phyloP scores from a whole-genome alignment of 2,797 vertebrate genomes.

The Tokudaia tokunoshimensis region DNA sequence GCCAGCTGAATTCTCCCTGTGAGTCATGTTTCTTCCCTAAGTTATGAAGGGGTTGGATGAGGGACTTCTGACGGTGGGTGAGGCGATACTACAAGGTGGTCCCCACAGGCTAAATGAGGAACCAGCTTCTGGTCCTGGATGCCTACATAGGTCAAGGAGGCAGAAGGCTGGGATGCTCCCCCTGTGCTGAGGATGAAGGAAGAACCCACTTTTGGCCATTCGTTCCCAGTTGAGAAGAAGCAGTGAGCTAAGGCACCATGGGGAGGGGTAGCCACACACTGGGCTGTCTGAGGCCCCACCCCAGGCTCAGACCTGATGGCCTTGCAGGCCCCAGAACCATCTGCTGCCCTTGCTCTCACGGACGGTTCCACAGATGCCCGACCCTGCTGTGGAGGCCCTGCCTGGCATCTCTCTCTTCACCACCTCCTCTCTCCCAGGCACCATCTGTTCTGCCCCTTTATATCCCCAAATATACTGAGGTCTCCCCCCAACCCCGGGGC shows the following conservation, averaged over 20 bases:
- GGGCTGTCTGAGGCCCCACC: background rate
- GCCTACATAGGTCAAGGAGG: background rate
- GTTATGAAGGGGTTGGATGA: background rate
- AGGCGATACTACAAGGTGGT: background rate
- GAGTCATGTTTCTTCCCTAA: background rate
- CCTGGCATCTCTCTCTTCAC: background rate
- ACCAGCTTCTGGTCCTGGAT: background rate
- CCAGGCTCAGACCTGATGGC: background rate
- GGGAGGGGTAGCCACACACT: background rate
- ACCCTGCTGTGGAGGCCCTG: background rate
- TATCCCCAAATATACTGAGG: background rate
- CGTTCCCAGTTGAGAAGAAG: background rate
- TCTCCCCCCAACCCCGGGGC: background rate
- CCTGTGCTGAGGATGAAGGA: background rate
- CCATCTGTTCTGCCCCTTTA: background rate
- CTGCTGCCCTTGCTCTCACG: background rate
- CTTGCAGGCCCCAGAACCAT: background rate
- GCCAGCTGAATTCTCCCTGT: background rate
- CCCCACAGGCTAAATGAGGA: no score
- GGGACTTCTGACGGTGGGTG: background rate
- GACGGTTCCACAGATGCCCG: background rate
- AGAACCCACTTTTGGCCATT: accelerated
- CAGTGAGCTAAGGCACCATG: background rate
- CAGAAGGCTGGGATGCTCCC: background rate
- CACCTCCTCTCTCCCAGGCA: background rate